Conservation (phyloP, 2,888 invertebrate species). For the Rhabditoides inermis region DNA sequence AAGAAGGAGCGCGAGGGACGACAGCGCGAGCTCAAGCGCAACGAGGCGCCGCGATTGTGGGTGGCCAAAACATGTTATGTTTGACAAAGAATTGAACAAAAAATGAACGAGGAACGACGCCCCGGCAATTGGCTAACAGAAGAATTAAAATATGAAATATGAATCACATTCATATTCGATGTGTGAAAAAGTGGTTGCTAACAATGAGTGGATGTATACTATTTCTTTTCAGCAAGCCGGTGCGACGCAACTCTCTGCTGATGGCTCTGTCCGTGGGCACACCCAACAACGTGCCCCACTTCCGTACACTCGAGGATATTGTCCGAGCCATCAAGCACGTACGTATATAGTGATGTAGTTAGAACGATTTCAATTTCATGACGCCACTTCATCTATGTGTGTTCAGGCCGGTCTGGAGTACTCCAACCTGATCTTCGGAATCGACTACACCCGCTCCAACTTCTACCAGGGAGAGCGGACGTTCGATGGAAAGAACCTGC, state of each 20-base stretch:
- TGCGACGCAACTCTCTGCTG: constrained; percentile 48
- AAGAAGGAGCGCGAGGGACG: constrained; percentile 45
- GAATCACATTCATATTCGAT: too few relatives aligned
- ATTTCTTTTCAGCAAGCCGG: constrained; percentile 38
- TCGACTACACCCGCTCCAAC: constrained; percentile 59
- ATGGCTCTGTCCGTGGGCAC: constrained; percentile 50
- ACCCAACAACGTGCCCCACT: constrained; percentile 50
- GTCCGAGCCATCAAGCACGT: constrained; percentile 49
- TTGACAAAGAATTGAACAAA: too few relatives aligned
- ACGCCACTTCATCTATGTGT: too few relatives aligned
- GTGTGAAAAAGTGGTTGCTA: neutral
- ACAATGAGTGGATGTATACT: neutral
- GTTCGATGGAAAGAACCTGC: constrained; percentile 55
- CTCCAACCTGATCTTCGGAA: constrained; percentile 53
- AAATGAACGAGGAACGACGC: too few relatives aligned
- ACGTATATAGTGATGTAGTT: too few relatives aligned
- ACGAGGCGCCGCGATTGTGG: constrained; percentile 50
- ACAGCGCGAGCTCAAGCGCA: constrained; percentile 39
- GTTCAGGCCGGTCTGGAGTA: constrained; percentile 52
- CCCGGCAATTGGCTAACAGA: too few relatives aligned
- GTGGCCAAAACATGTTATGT: constrained; percentile 5
- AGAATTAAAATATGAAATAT: too few relatives aligned
- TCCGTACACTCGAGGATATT: constrained; percentile 51
- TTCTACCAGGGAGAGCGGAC: constrained; percentile 58
- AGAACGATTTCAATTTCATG: too few relatives aligned